These are phyloP conservation scores for Lepidurus packardi DNA, from an alignment of 1,140 invertebrate species.

Conservation along the genomic window DNA sequence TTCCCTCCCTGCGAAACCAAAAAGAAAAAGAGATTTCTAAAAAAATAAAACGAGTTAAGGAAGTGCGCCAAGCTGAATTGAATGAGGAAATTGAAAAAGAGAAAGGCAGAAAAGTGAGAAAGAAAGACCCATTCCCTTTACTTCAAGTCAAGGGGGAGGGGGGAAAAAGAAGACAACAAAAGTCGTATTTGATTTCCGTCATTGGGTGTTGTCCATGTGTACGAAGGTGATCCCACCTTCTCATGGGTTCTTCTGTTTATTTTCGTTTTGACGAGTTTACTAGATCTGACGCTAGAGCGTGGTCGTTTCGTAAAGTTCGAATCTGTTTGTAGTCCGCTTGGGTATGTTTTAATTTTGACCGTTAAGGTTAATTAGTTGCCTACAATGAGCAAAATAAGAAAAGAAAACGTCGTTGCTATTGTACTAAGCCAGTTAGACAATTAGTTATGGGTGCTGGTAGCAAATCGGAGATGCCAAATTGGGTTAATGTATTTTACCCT, in stretches of 20 bases:
- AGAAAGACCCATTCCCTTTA: too few species aligned
- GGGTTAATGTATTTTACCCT: background rate
- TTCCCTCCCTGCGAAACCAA: background rate
- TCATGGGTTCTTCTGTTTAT: background rate
- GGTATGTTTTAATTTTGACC: too few species aligned
- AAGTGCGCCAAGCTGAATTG: background rate
- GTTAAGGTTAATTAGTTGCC: too few species aligned
- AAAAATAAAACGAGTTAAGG: background rate
- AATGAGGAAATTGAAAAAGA: too few species aligned
- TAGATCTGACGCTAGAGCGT: background rate
- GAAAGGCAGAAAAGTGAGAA: too few species aligned
- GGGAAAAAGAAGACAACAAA: too few species aligned
- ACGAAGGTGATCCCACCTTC: background rate
- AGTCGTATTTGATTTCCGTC: background rate
- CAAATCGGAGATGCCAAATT: background rate
- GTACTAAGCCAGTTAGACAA: too few species aligned
- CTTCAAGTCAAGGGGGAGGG: too few species aligned
- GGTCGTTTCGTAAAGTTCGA: too few species aligned
- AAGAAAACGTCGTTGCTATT: too few species aligned
- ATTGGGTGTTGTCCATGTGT: constrained; percentile 1
- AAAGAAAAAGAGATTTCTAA: background rate
- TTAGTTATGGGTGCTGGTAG: background rate
- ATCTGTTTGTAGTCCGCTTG: too few species aligned
- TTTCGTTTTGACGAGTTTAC: background rate
- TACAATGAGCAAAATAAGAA: too few species aligned